Percentiles rank a stretch among this genome's conserved stretches.
Evolutionary conservation across 2,113 vertebrate species (phyloP).

Genomic region (mouse (Mus musculus)): DNA sequence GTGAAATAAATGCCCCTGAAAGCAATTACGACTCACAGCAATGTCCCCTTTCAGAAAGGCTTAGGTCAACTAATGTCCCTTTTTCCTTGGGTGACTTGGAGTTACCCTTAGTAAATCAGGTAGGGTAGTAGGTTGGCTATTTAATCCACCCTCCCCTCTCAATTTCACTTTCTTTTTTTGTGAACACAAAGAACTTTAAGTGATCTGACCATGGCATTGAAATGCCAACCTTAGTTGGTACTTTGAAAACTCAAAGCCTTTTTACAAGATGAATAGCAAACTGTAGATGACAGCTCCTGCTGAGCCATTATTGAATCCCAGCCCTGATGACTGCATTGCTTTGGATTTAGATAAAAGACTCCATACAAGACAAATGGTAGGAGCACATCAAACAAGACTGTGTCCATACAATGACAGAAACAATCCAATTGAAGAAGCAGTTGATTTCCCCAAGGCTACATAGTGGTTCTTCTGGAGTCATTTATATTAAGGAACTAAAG

Average conservation of each 20-base stretch:
- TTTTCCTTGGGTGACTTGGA: constrained; percentile 45
- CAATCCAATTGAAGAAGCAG: constrained; percentile 94
- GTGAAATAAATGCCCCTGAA: background rate
- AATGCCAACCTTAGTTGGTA: constrained; percentile 88
- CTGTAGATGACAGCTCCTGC: constrained; percentile 95
- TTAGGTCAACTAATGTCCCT: constrained; percentile 81
- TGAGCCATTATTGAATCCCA: constrained; percentile 98
- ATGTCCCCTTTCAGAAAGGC: constrained; percentile 35
- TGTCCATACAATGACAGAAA: constrained; percentile 96
- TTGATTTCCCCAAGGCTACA: constrained; percentile 96
- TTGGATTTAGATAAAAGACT: constrained; percentile 99
- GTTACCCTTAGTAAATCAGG: constrained; percentile 75
- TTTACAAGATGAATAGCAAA: constrained; percentile 98
- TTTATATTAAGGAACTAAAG: constrained; percentile 91
- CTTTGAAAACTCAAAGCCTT: constrained; percentile 91
- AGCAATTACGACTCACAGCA: background rate
- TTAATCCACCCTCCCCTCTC: constrained; percentile 82
- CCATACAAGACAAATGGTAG: constrained; percentile 96
- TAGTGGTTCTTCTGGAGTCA: constrained; percentile 94
- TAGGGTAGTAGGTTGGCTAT: constrained; percentile 82
- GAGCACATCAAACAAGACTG: constrained; percentile 98
- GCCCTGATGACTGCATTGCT: constrained; percentile 96
- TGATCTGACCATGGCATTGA: constrained; percentile 87
- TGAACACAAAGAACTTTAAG: constrained; percentile 89
- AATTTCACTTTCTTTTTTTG: constrained; percentile 84